Conservation (phyloP, 2,113 vertebrate species). For the Carassius carassius region DNA sequence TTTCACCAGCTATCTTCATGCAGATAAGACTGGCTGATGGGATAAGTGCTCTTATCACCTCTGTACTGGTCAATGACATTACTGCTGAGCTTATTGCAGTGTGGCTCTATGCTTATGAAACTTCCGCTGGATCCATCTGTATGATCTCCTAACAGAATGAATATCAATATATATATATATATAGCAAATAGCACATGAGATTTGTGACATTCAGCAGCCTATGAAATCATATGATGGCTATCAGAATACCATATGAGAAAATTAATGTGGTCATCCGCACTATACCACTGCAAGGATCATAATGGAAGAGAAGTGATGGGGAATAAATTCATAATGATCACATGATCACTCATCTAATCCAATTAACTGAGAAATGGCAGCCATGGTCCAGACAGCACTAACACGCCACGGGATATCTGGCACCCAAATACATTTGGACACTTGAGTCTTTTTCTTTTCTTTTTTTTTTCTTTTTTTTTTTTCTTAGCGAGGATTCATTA, state of each 20-base stretch:
- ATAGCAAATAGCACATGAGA: neutral
- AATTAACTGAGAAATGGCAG: neutral
- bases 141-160: conserved; percentile 1
- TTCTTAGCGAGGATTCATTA: neutral
- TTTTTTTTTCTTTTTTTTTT: too few relatives aligned
- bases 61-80: neutral
- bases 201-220: conserved; percentile 1
- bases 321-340: conserved; percentile 6
- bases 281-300: neutral
- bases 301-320: neutral
- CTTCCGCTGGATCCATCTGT: neutral
- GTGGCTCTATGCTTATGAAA: neutral
- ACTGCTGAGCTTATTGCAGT: neutral
- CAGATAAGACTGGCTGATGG: conserved; percentile 14
- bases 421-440: neutral
- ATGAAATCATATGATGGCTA: neutral
- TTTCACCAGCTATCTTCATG: neutral
- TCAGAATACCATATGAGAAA: neutral
- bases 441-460: too few relatives aligned
- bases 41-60: conserved; percentile 12
- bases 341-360: neutral
- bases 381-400: neutral
- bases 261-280: neutral
- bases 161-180: neutral
- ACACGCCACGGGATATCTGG: neutral